phyloP scores from a whole-genome alignment of 1,140 invertebrate genomes.

The Ladona fulva region DNA sequence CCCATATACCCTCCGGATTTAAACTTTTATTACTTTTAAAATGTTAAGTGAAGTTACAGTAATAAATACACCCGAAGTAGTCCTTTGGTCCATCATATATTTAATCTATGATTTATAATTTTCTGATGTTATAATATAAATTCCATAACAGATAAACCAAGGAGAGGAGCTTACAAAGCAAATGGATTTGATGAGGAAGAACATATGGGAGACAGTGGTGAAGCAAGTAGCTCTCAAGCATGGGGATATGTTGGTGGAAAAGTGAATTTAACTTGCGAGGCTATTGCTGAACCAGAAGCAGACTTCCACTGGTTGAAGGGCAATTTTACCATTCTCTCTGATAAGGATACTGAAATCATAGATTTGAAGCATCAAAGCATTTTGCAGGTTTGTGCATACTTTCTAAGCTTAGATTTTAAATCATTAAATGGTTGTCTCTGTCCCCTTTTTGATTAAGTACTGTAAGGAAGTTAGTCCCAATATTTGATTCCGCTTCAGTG shows the following conservation, averaged over 20 bases:
- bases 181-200: conserved; percentile 15
- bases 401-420: too few relatives aligned
- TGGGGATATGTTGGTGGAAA: conserved; percentile 40
- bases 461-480: too few relatives aligned
- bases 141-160: conserved; percentile 38
- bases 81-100: too few relatives aligned
- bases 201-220: conserved; percentile 18
- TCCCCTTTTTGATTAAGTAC: too few relatives aligned
- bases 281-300: conserved; percentile 44
- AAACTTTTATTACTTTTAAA: too few relatives aligned
- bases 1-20: too few relatives aligned
- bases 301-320: conserved; percentile 43
- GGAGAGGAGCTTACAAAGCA: conserved; percentile 22
- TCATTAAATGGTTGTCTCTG: too few relatives aligned
- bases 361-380: conserved; percentile 24
- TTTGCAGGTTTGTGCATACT: conserved; percentile 21
- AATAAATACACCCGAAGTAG: too few relatives aligned
- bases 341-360: conserved; percentile 23
- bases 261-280: conserved; percentile 45
- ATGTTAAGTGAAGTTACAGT: too few relatives aligned
- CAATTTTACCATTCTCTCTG: conserved; percentile 19
- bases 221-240: conserved; percentile 12
- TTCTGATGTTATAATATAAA: too few relatives aligned
- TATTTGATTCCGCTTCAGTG: too few relatives aligned
- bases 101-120: too few relatives aligned